A percentile compares a stretch with the other conserved stretches of the same genome.
phyloP scores from a whole-genome alignment of 2,113 vertebrate genomes.

The Tragelaphus buxtoni region DNA sequence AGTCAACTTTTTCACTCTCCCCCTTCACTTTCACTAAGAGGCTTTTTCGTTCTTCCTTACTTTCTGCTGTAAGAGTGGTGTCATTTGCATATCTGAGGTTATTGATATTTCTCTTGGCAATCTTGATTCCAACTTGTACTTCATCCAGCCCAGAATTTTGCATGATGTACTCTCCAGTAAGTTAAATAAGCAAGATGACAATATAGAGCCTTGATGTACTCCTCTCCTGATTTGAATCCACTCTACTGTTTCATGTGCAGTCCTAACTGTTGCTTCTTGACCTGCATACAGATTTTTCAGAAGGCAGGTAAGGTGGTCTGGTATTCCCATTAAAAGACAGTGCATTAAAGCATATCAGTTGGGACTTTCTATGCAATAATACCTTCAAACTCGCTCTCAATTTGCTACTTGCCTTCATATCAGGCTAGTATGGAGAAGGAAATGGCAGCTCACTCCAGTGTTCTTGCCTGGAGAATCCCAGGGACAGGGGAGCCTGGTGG shows the following conservation, averaged over 20 bases:
- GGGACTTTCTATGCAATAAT: conserved; percentile 50
- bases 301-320: neutral
- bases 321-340: neutral
- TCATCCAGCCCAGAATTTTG: neutral
- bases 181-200: neutral
- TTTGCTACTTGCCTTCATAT: neutral
- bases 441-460: no score
- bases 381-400: neutral
- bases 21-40: neutral
- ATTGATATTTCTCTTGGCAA: neutral
- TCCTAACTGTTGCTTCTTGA: neutral
- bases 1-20: neutral
- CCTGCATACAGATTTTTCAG: neutral
- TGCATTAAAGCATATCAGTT: conserved; percentile 24
- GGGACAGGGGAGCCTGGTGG: no score
- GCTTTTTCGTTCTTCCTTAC: neutral
- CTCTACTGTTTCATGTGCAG: neutral
- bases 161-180: neutral
- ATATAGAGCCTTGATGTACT: neutral
- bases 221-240: neutral
- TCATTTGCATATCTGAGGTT: neutral
- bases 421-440: neutral
- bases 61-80: neutral
- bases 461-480: no score
- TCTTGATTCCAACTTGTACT: neutral